phyloP scores from a whole-genome alignment of 2,888 invertebrate species.

The Andrena marginata region DNA sequence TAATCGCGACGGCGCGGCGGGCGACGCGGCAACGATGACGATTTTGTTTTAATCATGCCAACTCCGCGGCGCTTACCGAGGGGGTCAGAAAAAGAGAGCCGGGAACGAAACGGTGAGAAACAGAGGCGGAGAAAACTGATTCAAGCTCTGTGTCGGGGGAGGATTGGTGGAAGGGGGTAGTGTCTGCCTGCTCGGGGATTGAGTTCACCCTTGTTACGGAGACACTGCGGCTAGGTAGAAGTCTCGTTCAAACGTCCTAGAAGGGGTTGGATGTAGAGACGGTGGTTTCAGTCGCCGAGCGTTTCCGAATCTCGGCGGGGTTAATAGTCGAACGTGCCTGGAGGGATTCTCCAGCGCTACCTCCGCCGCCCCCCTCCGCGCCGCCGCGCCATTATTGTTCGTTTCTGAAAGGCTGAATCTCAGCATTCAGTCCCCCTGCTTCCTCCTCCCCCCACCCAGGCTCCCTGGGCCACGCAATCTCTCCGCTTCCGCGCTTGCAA shows the following conservation, averaged over 20 bases:
- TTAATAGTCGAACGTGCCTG: slow-evolving; percentile 80
- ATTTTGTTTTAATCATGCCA: slow-evolving; percentile 68
- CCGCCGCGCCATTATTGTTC: slow-evolving; percentile 65
- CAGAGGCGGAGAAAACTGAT: slow-evolving; percentile 27
- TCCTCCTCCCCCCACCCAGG: slow-evolving; percentile 39
- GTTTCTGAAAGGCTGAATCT: slow-evolving; percentile 67
- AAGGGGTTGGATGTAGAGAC: slow-evolving; percentile 70
- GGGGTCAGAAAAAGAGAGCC: slow-evolving; percentile 25
- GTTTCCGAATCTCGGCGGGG: slow-evolving; percentile 77
- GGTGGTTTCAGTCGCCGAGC: slow-evolving; percentile 70
- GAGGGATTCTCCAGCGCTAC: slow-evolving; percentile 67
- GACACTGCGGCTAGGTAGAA: slow-evolving; percentile 61
- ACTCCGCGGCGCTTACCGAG: slow-evolving; percentile 33
- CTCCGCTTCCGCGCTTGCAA: slow-evolving; percentile 53
- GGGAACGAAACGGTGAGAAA: slow-evolving; percentile 12
- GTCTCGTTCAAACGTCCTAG: slow-evolving; percentile 70
- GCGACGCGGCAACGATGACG: slow-evolving; percentile 39
- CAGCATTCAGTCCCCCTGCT: slow-evolving; percentile 56
- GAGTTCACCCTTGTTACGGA: slow-evolving; percentile 69
- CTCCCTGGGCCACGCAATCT: slow-evolving; percentile 45
- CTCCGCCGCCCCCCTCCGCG: slow-evolving; percentile 28
- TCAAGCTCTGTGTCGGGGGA: slow-evolving; percentile 16
- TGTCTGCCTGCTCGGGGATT: slow-evolving; percentile 60
- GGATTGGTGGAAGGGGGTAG: slow-evolving; percentile 14
- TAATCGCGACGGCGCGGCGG: slow-evolving; percentile 15